A percentile compares a stretch with the other conserved stretches of the same genome.
phyloP scores from a whole-genome alignment of 64 coral and sea anemone genomes.

The Orbicella faveolata region DNA sequence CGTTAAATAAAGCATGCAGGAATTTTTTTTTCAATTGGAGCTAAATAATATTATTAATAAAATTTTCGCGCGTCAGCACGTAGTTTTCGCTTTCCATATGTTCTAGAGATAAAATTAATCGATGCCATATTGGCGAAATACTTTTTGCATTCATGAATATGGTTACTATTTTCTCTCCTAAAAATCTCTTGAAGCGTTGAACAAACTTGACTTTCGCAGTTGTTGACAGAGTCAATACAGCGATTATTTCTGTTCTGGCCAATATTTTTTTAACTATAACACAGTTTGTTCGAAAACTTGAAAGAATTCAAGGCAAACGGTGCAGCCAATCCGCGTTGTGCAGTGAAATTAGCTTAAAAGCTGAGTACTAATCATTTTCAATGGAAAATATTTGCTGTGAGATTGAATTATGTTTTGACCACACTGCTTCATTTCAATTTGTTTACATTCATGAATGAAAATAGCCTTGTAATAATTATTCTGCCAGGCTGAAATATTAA shows the following conservation, averaged over 20 bases:
- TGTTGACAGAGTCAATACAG: slow-evolving; percentile 27
- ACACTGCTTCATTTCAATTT: background rate
- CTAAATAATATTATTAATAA: background rate
- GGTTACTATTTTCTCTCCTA: background rate
- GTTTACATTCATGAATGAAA: slow-evolving; percentile 19
- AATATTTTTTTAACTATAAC: background rate
- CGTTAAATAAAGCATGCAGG: background rate
- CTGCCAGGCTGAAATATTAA: background rate
- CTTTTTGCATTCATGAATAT: slow-evolving; percentile 37
- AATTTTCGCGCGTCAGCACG: slow-evolving; percentile 12
- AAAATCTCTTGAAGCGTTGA: background rate
- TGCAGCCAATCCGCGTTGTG: slow-evolving; percentile 8
- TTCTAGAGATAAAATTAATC: slow-evolving; percentile 11
- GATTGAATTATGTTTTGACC: slow-evolving; percentile 35
- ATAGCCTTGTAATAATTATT: slow-evolving; percentile 12
- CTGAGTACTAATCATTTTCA: slow-evolving; percentile 37
- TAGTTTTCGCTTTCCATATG: slow-evolving; percentile 8
- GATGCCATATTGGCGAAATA: background rate
- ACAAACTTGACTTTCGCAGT: background rate
- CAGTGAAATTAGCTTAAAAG: slow-evolving; percentile 15
- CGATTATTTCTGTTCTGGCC: background rate
- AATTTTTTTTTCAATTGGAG: slow-evolving; percentile 14
- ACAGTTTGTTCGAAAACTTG: slow-evolving; percentile 5
- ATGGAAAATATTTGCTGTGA: background rate
- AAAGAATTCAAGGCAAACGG: background rate